These are phyloP conservation scores for Imbricaverruca yamaguchii DNA, from an alignment of 2,888 invertebrate species.

Conservation along the genomic window DNA sequence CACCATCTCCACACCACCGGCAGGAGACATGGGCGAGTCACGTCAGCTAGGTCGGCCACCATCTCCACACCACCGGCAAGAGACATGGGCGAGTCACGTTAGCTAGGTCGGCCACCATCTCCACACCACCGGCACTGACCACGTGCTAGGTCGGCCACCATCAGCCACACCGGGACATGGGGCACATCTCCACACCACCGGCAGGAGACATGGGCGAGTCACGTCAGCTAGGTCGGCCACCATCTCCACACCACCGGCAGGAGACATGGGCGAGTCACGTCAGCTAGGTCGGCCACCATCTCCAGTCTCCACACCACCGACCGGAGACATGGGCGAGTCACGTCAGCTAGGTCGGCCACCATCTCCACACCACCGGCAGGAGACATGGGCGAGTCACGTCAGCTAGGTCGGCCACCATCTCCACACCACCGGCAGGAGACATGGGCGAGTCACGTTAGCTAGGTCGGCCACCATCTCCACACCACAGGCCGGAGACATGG, in stretches of 20 bases:
- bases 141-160: too few relatives aligned
- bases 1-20: background rate
- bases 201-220: background rate
- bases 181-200: background rate
- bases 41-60: too few relatives aligned
- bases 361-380: background rate
- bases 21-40: background rate
- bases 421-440: background rate
- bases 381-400: background rate
- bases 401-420: too few relatives aligned
- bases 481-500: background rate
- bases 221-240: too few relatives aligned
- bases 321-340: background rate
- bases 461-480: too few relatives aligned
- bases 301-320: background rate
- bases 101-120: too few relatives aligned
- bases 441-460: background rate
- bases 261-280: background rate
- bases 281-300: too few relatives aligned
- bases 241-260: background rate
- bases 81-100: background rate
- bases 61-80: background rate
- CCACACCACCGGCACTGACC: too few relatives aligned
- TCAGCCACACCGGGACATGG: too few relatives aligned
- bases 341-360: too few relatives aligned